Percentiles rank a stretch among this genome's conserved stretches.
These are phyloP conservation scores for Lepidurus arcticus DNA, from an alignment of 1,140 invertebrate species.

Conservation along the genomic window DNA sequence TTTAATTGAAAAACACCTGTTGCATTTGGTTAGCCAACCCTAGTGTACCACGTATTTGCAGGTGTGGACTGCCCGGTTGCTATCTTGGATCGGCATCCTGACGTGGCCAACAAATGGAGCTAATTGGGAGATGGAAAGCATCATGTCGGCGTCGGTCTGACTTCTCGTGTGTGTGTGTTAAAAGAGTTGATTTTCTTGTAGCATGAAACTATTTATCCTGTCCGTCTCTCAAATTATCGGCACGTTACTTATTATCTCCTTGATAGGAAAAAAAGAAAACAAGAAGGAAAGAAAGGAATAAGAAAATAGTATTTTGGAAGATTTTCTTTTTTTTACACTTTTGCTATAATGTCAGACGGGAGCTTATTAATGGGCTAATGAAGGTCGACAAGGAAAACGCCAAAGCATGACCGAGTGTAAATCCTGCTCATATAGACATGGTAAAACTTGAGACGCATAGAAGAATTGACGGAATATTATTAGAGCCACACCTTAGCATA, in stretches of 20 bases:
- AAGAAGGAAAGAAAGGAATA: neutral
- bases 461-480: conserved; percentile 19
- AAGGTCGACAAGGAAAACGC: neutral
- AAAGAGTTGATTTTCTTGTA: neutral
- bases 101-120: neutral
- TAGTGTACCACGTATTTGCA: neutral
- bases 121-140: conserved; percentile 4
- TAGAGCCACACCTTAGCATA: conserved; percentile 3
- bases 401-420: conserved; percentile 4
- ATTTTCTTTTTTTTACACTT: no score
- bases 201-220: neutral
- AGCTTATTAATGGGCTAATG: conserved; percentile 19
- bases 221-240: neutral
- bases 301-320: no score
- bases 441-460: neutral
- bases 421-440: neutral
- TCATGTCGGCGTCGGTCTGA: neutral
- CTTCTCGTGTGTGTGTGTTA: neutral
- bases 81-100: conserved; percentile 10
- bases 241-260: neutral
- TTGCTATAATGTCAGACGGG: neutral
- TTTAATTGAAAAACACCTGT: conserved; percentile 12
- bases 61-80: neutral
- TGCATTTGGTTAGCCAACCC: neutral
- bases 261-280: neutral